These are phyloP conservation scores for Acomys russatus DNA, from an alignment of 2,797 vertebrate genomes.

Conservation along the genomic window DNA sequence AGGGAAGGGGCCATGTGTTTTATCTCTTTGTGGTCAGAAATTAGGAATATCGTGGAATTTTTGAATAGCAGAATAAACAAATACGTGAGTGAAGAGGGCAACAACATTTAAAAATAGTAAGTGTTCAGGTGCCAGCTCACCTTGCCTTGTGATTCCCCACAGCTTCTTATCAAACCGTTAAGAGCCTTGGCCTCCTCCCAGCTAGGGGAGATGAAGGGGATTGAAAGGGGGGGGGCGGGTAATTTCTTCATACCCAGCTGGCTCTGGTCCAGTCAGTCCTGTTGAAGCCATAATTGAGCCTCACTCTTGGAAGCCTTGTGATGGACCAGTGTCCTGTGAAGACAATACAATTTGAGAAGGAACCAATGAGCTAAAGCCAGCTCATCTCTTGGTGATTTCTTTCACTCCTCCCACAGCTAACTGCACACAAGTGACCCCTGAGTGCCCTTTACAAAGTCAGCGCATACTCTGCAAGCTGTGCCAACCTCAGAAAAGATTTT, in stretches of 20 bases:
- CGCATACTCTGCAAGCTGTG: neutral
- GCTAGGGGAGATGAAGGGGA: neutral
- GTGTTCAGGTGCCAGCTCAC: neutral
- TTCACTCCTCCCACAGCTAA: neutral
- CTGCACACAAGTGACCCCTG: neutral
- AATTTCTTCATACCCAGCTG: constrained; percentile 22
- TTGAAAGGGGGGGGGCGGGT: neutral
- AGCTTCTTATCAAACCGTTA: neutral
- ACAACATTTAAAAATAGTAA: neutral
- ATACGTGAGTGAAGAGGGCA: neutral
- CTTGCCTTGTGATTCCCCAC: neutral
- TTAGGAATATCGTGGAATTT: neutral
- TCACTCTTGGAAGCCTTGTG: neutral
- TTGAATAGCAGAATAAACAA: neutral
- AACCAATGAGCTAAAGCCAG: neutral
- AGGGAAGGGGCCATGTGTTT: neutral
- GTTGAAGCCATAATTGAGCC: neutral
- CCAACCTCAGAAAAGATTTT: neutral
- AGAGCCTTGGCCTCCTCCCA: neutral
- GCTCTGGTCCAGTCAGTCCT: neutral
- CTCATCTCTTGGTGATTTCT: neutral
- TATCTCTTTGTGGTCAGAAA: no score
- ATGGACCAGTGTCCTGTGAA: neutral
- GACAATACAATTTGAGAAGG: neutral
- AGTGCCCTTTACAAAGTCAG: neutral